Evolutionary conservation across 2,797 vertebrate species (phyloP).

Genomic region (Myiotriccus ornatus): DNA sequence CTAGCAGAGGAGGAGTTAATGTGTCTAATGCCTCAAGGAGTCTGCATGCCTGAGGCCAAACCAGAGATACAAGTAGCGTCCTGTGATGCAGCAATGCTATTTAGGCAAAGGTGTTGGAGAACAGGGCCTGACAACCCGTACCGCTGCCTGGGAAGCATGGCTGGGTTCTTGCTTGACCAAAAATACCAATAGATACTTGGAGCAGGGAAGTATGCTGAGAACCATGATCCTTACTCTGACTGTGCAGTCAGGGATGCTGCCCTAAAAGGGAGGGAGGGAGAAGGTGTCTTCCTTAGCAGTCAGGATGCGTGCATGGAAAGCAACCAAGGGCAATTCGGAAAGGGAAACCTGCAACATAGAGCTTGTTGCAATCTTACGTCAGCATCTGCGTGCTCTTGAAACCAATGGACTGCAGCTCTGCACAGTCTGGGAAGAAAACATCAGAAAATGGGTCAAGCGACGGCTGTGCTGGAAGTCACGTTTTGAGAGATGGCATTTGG

Average conservation of each 20-base stretch:
- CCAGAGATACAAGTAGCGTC: neutral
- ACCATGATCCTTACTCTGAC: neutral
- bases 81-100: neutral
- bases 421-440: neutral
- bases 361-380: neutral
- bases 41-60: neutral
- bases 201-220: neutral
- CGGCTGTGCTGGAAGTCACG: neutral
- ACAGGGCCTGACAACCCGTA: neutral
- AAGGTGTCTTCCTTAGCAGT: neutral
- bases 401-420: neutral
- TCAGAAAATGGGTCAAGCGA: neutral
- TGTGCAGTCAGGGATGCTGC: neutral
- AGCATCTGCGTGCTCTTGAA: neutral
- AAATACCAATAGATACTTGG: neutral
- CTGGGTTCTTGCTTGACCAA: neutral
- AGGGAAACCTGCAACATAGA: neutral
- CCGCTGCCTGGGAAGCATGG: neutral
- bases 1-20: neutral
- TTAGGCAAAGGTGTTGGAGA: neutral
- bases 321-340: accelerated
- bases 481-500: neutral
- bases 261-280: neutral
- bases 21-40: neutral
- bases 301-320: neutral